phyloP scores from a whole-genome alignment of 2,888 invertebrate genomes.

The Spilarctia lutea region DNA sequence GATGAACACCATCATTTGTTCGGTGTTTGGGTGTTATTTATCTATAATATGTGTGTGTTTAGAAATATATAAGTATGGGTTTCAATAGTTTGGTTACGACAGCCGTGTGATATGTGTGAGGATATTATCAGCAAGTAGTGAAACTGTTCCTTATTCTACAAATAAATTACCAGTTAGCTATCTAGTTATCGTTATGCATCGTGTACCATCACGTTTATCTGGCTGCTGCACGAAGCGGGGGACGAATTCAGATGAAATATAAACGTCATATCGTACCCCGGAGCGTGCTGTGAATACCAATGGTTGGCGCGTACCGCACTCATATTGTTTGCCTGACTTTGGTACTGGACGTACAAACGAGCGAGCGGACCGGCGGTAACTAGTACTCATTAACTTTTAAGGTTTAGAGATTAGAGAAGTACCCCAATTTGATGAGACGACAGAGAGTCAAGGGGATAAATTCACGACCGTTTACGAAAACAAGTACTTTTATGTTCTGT shows the following conservation, averaged over 20 bases:
- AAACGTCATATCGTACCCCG: constrained; percentile 13
- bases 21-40: no score
- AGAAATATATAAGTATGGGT: no score
- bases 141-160: not conserved
- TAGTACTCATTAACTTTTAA: not conserved
- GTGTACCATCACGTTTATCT: constrained; percentile 9
- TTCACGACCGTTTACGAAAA: not conserved
- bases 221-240: not conserved
- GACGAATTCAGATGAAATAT: constrained; percentile 18
- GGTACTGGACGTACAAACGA: not conserved
- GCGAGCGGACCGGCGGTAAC: not conserved
- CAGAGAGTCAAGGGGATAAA: not conserved
- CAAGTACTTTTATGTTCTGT: not conserved
- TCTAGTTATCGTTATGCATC: not conserved
- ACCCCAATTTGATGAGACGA: not conserved
- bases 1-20: no score
- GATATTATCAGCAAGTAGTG: no score
- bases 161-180: not conserved
- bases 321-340: not conserved
- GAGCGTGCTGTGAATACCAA: constrained; percentile 14
- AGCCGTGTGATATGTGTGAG: no score
- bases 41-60: no score
- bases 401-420: not conserved
- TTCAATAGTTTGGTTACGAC: no score
- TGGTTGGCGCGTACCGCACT: not conserved